Conservation (phyloP, 2,113 vertebrate species). For the Trogon surrucura region DNA sequence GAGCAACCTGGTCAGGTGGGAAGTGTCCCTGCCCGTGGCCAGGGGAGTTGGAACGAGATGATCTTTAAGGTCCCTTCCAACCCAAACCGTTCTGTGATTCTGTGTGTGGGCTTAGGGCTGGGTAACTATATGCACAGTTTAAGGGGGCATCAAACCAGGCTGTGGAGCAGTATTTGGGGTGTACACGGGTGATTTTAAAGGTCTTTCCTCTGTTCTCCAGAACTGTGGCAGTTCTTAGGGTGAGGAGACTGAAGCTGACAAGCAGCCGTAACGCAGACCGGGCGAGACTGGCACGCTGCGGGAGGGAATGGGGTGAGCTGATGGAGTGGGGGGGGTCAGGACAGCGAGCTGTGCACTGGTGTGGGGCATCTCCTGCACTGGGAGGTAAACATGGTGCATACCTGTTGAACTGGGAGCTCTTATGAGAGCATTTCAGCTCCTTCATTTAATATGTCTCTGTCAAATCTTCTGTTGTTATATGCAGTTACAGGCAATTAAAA, state of each 20-base stretch:
- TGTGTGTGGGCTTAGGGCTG: neutral
- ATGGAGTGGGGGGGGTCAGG: neutral
- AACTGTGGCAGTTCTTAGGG: neutral
- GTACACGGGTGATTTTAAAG: neutral
- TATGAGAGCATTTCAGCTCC: neutral
- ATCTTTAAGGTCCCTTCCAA: neutral
- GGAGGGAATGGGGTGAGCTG: neutral
- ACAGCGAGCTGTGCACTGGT: fast-evolving
- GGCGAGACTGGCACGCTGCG: fast-evolving
- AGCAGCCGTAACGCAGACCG: neutral
- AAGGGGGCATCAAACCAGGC: neutral
- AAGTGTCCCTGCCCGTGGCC: too few relatives aligned
- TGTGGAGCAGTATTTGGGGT: neutral
- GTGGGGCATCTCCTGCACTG: neutral
- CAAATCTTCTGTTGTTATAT: neutral
- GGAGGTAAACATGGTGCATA: neutral
- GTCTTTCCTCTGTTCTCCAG: neutral
- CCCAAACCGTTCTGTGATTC: neutral
- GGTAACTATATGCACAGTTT: fast-evolving
- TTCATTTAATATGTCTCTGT: neutral
- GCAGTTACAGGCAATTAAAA: neutral
- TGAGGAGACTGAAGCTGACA: neutral
- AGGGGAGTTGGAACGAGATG: too few relatives aligned
- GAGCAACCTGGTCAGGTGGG: too few relatives aligned
- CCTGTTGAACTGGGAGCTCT: neutral